These are phyloP conservation scores for Berghia stephanieae DNA, from an alignment of 1,140 invertebrate genomes.

Conservation along the genomic window DNA sequence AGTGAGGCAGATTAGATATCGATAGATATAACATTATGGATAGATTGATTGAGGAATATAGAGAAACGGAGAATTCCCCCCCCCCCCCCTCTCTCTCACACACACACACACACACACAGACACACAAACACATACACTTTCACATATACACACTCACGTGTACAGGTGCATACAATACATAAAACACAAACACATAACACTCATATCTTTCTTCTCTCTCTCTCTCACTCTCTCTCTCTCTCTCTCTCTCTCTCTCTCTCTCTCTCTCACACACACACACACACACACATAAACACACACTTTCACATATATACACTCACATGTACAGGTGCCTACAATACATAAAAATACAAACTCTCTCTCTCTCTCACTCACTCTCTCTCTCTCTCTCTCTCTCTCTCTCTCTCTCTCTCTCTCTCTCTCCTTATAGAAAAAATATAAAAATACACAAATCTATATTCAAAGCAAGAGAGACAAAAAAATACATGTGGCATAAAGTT, in stretches of 20 bases:
- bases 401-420: background rate
- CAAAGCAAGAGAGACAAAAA: background rate
- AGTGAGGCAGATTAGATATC: background rate
- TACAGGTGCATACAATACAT: background rate
- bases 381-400: constrained; percentile 18
- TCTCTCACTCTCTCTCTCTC: background rate
- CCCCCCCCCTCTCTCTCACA: background rate
- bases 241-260: background rate
- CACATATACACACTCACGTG: constrained; percentile 1
- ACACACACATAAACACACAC: background rate
- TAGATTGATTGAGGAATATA: no score
- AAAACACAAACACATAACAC: background rate
- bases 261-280: background rate
- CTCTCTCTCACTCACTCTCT: constrained; percentile 9
- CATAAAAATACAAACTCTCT: background rate
- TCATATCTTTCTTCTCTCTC: background rate
- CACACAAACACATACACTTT: background rate
- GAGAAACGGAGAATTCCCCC: background rate
- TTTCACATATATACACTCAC: background rate
- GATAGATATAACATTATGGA: background rate
- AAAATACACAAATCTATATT: background rate
- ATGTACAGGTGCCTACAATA: constrained; percentile 34
- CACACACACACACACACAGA: background rate
- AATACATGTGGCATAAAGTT: no score
- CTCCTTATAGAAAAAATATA: background rate